These are phyloP conservation scores for Trichosurus vulpecula DNA, from an alignment of 2,797 vertebrate genomes.

Conservation along the genomic window DNA sequence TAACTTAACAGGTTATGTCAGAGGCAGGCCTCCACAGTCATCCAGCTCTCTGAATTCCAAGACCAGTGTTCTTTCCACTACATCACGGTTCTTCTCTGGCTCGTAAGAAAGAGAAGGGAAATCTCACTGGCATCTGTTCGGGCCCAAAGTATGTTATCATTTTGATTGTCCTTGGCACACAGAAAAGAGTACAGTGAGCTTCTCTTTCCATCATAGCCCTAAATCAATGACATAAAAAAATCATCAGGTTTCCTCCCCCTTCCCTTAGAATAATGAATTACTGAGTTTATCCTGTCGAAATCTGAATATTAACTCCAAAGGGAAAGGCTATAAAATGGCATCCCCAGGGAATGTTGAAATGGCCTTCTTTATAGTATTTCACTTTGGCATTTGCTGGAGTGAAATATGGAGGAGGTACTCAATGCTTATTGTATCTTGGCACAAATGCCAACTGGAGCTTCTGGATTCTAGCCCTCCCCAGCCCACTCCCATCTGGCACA, in stretches of 20 bases:
- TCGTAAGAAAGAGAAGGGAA: background rate
- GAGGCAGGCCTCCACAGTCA: background rate
- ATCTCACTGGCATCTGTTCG: background rate
- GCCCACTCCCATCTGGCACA: background rate
- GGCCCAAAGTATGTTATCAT: background rate
- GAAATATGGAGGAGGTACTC: background rate
- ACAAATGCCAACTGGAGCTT: background rate
- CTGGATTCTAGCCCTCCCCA: background rate
- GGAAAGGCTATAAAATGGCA: background rate
- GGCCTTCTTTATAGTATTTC: background rate
- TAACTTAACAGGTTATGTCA: background rate
- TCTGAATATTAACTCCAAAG: conserved; percentile 5
- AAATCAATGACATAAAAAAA: background rate
- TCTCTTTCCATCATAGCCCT: background rate
- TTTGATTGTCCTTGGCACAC: background rate
- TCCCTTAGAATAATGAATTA: background rate
- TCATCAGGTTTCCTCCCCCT: background rate
- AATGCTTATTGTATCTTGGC: background rate
- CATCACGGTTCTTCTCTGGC: background rate
- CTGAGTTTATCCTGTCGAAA: background rate
- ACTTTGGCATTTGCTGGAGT: background rate
- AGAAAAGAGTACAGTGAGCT: background rate
- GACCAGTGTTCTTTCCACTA: background rate
- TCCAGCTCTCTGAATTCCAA: background rate
- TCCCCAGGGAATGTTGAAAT: background rate